These are phyloP conservation scores for Pseudorhombus dupliciocellatus DNA, from an alignment of 2,113 vertebrate genomes.

Conservation along the genomic window DNA sequence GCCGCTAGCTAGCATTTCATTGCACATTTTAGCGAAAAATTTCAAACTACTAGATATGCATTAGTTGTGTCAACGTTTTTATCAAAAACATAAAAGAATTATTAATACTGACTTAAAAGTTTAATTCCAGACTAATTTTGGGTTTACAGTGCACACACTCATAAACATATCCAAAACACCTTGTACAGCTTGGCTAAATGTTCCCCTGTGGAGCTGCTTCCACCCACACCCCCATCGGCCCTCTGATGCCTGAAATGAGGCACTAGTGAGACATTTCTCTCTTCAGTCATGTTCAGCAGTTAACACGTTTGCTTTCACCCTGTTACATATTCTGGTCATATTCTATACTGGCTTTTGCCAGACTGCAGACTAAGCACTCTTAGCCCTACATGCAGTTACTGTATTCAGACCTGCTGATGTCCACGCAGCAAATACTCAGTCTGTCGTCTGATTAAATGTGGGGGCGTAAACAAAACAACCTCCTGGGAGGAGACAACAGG, in stretches of 20 bases:
- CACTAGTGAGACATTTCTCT: slow-evolving; percentile 42
- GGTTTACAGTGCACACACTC: slow-evolving; percentile 11
- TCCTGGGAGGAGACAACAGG: slow-evolving; percentile 32
- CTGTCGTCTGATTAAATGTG: slow-evolving; percentile 18
- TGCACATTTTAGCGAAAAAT: too few species aligned
- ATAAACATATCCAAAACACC: slow-evolving; percentile 41
- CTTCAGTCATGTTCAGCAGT: slow-evolving; percentile 29
- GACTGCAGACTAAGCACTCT: too few species aligned
- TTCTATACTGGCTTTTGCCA: background rate
- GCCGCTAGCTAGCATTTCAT: too few species aligned
- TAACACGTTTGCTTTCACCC: slow-evolving; percentile 7
- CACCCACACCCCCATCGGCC: slow-evolving; percentile 31
- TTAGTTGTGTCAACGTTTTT: too few species aligned
- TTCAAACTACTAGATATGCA: too few species aligned
- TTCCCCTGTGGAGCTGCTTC: slow-evolving; percentile 46
- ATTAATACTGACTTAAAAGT: too few species aligned
- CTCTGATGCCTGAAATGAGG: slow-evolving; percentile 33
- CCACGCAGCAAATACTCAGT: slow-evolving; percentile 12
- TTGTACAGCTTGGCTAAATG: slow-evolving; percentile 19
- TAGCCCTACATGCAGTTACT: background rate
- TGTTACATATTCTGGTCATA: background rate
- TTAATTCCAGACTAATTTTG: too few species aligned
- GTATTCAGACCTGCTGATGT: background rate
- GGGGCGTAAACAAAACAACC: slow-evolving; percentile 41
- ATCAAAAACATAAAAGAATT: too few species aligned